A percentile compares a stretch with the other conserved stretches of the same genome.
These are phyloP conservation scores for Acleris sparsana DNA, from an alignment of 2,888 invertebrate species.

Conservation along the genomic window DNA sequence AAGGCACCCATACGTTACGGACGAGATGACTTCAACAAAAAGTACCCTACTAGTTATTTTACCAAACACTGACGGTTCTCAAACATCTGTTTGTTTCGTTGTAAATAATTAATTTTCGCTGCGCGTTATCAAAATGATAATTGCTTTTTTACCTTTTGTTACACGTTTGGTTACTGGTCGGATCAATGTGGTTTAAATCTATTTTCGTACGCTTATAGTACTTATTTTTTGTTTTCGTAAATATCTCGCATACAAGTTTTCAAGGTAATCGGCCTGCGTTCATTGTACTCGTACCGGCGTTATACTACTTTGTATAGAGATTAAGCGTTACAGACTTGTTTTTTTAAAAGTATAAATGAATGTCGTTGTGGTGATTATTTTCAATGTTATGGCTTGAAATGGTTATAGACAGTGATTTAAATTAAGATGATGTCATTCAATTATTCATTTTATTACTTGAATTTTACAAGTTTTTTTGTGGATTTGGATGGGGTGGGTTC, in stretches of 20 bases:
- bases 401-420: conserved; percentile 21
- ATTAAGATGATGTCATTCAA: conserved; percentile 25
- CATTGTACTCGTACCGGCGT: conserved; percentile 76
- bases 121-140: conserved; percentile 9
- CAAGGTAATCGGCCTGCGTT: conserved; percentile 75
- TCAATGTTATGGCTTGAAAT: conserved; percentile 23
- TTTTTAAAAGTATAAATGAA: conserved; percentile 23
- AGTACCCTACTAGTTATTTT: conserved; percentile 80
- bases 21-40: conserved; percentile 81
- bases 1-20: conserved; percentile 79
- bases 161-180: conserved; percentile 7
- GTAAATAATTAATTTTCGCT: conserved; percentile 39
- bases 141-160: conserved; percentile 4
- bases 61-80: conserved; percentile 60
- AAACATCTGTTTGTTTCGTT: conserved; percentile 54
- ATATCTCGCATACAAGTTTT: conserved; percentile 59
- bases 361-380: conserved; percentile 32
- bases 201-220: conserved; percentile 32
- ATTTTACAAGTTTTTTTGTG: neutral
- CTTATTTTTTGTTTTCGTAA: conserved; percentile 50
- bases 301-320: conserved; percentile 41
- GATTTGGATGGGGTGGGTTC: neutral
- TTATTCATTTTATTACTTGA: conserved; percentile 13
- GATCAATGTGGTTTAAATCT: conserved; percentile 19
- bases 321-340: conserved; percentile 30